Percentiles rank a stretch among this genome's conserved stretches.
Conservation (phyloP, 2,888 invertebrate genomes). For the Platycnemis pennipes region DNA sequence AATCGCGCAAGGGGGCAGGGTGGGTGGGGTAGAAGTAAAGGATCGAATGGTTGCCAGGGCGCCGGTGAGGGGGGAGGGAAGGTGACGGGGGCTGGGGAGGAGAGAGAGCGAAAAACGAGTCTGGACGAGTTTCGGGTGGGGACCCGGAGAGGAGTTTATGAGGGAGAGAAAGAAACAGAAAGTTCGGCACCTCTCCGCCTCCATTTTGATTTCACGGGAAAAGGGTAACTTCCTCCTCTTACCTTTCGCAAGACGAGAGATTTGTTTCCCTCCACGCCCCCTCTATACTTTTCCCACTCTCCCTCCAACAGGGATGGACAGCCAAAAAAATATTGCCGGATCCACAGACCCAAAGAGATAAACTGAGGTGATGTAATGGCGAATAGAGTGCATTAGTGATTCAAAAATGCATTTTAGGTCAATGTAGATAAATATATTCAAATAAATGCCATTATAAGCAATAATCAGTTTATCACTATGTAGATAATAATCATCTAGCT, state of each 20-base stretch:
- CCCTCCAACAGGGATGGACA: neutral
- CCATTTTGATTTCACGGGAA: neutral
- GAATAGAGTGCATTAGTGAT: too few species aligned
- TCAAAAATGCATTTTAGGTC: too few species aligned
- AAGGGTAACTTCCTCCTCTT: neutral
- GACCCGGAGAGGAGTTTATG: conserved; percentile 2
- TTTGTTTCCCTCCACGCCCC: neutral
- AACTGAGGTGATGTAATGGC: too few species aligned
- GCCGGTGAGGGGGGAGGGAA: neutral
- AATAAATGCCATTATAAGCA: too few species aligned
- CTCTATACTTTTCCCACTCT: neutral
- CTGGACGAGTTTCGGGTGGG: neutral
- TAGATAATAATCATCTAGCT: too few species aligned
- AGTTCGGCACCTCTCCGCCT: neutral
- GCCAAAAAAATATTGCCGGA: neutral
- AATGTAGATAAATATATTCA: too few species aligned
- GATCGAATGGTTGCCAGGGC: neutral
- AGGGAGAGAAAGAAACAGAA: conserved; percentile 47
- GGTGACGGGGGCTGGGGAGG: neutral
- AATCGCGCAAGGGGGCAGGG: neutral
- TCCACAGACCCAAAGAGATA: too few species aligned
- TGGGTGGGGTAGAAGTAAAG: conserved; percentile 23
- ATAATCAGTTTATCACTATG: too few species aligned
- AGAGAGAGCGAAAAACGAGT: neutral
- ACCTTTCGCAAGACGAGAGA: neutral